Conservation (phyloP, 2,113 vertebrate species). For the Poecilia latipinna region DNA sequence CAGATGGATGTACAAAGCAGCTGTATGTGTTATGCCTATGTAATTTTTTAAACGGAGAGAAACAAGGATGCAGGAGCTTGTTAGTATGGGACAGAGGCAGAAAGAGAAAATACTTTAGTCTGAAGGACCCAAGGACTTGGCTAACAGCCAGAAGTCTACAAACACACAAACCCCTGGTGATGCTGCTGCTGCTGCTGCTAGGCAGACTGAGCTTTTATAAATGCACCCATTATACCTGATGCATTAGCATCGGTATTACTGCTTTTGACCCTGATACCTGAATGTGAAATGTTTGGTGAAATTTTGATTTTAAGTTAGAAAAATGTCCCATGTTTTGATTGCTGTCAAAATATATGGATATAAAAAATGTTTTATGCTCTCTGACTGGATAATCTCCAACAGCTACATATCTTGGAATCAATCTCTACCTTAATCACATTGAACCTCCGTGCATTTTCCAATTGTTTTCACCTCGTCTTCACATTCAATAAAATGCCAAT, state of each 20-base stretch:
- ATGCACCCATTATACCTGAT: constrained; percentile 16
- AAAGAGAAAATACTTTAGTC: constrained; percentile 36
- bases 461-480: constrained; percentile 40
- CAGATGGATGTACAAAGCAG: not conserved
- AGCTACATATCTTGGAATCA: constrained; percentile 13
- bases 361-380: constrained; percentile 2
- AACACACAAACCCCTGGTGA: constrained; percentile 42
- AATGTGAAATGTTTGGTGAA: not conserved
- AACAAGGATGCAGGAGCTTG: constrained; percentile 7
- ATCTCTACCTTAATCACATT: constrained; percentile 37
- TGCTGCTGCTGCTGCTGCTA: constrained; percentile 31
- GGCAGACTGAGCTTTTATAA: constrained; percentile 32
- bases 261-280: not conserved
- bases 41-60: constrained; percentile 21
- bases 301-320: not conserved
- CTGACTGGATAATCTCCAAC: constrained; percentile 22
- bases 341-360: not conserved
- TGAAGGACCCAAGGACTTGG: constrained; percentile 43
- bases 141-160: constrained; percentile 40
- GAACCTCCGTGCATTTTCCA: constrained; percentile 25
- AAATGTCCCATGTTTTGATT: not conserved
- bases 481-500: constrained; percentile 46
- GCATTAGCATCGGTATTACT: not conserved
- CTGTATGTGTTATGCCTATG: not conserved
- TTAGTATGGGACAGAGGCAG: constrained; percentile 16